phyloP scores from a whole-genome alignment of 2,888 invertebrate genomes.

The Anagyrus pseudococci region DNA sequence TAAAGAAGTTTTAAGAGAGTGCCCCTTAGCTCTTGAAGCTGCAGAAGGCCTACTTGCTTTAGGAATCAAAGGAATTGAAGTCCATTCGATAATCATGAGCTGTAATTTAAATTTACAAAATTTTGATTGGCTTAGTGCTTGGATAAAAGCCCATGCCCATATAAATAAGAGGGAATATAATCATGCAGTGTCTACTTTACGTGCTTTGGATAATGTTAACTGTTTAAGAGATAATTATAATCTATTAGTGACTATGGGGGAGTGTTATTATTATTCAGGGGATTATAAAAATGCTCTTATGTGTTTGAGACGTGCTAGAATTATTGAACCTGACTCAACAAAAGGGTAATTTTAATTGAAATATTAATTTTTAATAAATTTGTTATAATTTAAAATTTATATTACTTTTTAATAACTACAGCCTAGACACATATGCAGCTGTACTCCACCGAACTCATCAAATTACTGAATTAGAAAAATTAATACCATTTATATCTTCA shows the following conservation, averaged over 20 bases:
- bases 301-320: constrained; percentile 63
- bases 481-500: constrained; percentile 64
- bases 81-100: constrained; percentile 74
- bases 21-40: constrained; percentile 78
- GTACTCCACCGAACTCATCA: constrained; percentile 69
- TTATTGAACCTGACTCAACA: constrained; percentile 56
- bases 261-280: constrained; percentile 76
- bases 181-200: constrained; percentile 72
- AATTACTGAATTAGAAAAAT: constrained; percentile 68
- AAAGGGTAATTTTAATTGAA: constrained; percentile 50
- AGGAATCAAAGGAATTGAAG: constrained; percentile 77
- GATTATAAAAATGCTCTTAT: constrained; percentile 72
- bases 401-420: constrained; percentile 46
- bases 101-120: constrained; percentile 59
- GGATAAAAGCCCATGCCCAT: constrained; percentile 72
- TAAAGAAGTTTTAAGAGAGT: constrained; percentile 79
- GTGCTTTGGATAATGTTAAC: constrained; percentile 71
- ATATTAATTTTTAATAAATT: constrained; percentile 11
- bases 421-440: constrained; percentile 72
- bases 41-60: constrained; percentile 75
- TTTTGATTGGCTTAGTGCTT: constrained; percentile 67
- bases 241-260: constrained; percentile 73
- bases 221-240: constrained; percentile 73
- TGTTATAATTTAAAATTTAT: constrained; percentile 41
- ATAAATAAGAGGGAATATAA: constrained; percentile 73